A percentile compares a stretch with the other conserved stretches of the same genome.
Conservation (phyloP, 2,113 vertebrate genomes). For the Misgurnus mizolepis region DNA sequence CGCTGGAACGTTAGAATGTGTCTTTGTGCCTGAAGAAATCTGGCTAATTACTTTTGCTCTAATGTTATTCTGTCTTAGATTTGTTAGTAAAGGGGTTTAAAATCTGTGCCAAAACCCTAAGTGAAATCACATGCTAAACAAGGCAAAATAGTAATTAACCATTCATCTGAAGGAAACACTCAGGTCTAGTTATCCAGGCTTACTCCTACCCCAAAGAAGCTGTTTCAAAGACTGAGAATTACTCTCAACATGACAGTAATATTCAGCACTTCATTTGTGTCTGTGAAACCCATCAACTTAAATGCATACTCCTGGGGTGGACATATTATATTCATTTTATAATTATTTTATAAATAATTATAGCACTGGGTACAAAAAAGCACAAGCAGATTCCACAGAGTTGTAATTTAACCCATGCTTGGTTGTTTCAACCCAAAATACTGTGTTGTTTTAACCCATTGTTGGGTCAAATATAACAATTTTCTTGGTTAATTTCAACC, state of each 20-base stretch:
- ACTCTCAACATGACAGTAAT: too few relatives aligned
- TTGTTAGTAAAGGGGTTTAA: slow-evolving; percentile 3
- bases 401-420: too few relatives aligned
- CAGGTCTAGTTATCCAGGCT: neutral
- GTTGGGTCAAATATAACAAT: too few relatives aligned
- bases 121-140: neutral
- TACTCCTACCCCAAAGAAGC: neutral
- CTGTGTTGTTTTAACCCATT: too few relatives aligned
- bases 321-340: too few relatives aligned
- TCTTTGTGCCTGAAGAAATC: slow-evolving; percentile 19
- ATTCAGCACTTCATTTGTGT: too few relatives aligned
- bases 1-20: slow-evolving; percentile 7
- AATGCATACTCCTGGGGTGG: neutral
- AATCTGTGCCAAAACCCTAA: neutral
- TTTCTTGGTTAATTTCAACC: too few relatives aligned
- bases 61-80: slow-evolving; percentile 14
- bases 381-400: too few relatives aligned
- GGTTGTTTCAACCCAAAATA: too few relatives aligned
- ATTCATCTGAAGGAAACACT: neutral
- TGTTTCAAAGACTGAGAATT: neutral
- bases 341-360: too few relatives aligned
- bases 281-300: too few relatives aligned
- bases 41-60: neutral
- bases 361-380: too few relatives aligned
- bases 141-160: neutral